These are phyloP conservation scores for Apaloderma vittatum DNA, from an alignment of 2,113 vertebrate genomes.

Conservation along the genomic window DNA sequence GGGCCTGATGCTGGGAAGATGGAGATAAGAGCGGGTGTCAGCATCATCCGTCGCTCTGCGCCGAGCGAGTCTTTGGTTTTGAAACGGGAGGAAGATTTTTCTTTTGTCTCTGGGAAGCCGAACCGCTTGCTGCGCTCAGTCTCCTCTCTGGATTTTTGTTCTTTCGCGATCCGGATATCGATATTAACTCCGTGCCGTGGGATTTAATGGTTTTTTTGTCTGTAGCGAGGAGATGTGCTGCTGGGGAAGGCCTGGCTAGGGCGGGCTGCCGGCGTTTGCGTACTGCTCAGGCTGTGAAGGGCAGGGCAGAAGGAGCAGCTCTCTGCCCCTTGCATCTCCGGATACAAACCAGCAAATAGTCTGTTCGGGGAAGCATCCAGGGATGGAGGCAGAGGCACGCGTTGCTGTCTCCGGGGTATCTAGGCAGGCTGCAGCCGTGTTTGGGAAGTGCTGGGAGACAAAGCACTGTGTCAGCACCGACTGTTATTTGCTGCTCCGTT, in stretches of 20 bases:
- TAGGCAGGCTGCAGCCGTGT: background rate
- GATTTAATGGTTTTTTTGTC: background rate
- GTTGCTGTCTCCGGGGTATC: background rate
- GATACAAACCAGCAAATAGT: fast-evolving
- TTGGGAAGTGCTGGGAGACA: conserved; percentile 26
- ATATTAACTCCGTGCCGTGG: fast-evolving
- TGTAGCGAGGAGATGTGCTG: background rate
- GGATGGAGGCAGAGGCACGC: background rate
- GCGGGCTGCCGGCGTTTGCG: fast-evolving
- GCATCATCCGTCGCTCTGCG: fast-evolving
- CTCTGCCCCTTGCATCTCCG: background rate
- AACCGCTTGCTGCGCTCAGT: background rate
- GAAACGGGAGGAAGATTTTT: background rate
- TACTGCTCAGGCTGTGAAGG: fast-evolving
- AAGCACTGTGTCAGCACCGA: conserved; percentile 21
- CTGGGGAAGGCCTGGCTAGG: background rate
- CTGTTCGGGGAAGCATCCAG: background rate
- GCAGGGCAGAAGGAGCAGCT: background rate
- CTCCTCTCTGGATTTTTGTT: background rate
- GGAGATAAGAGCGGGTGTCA: background rate
- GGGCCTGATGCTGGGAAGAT: background rate
- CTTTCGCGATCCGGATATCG: background rate
- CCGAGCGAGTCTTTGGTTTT: background rate
- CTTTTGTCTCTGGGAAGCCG: conserved; percentile 12
- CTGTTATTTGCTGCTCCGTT: background rate